Evolutionary conservation across 2,113 vertebrate species (phyloP).

Genomic region (Sigmodon hispidus): DNA sequence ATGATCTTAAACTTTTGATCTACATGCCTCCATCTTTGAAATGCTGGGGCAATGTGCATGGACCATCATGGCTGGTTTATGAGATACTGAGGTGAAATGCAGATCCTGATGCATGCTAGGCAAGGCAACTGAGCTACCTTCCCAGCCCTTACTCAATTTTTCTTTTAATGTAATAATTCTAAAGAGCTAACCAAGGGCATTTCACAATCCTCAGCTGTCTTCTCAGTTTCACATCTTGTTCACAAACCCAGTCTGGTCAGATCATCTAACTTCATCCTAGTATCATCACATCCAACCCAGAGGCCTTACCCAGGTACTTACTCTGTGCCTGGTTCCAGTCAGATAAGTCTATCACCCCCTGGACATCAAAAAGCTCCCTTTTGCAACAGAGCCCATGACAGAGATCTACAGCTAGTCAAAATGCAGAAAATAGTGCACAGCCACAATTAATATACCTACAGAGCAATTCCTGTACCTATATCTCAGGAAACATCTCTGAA

Average conservation of each 20-base stretch:
- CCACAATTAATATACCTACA: not conserved
- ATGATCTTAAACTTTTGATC: not conserved
- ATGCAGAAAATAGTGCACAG: not conserved
- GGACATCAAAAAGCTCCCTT: not conserved
- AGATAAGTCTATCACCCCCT: not conserved
- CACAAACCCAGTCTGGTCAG: not conserved
- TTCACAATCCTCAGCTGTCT: not conserved
- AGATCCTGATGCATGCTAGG: not conserved
- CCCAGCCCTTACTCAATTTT: no score
- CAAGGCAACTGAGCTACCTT: not conserved
- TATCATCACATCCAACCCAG: not conserved
- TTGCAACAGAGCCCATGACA: not conserved
- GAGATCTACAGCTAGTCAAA: not conserved
- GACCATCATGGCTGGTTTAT: not conserved
- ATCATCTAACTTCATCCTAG: not conserved
- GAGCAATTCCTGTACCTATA: not conserved
- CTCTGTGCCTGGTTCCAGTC: not conserved
- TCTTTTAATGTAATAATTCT: conserved; percentile 37
- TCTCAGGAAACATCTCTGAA: not conserved
- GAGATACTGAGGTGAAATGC: not conserved
- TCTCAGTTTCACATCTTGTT: no score
- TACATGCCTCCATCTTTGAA: not conserved
- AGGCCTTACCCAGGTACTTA: not conserved
- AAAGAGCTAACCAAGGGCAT: not conserved
- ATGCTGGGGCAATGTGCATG: not conserved